Base-by-base conservation (phyloP, 2,888 invertebrate genomes). In the Orthosia cruda region DNA sequence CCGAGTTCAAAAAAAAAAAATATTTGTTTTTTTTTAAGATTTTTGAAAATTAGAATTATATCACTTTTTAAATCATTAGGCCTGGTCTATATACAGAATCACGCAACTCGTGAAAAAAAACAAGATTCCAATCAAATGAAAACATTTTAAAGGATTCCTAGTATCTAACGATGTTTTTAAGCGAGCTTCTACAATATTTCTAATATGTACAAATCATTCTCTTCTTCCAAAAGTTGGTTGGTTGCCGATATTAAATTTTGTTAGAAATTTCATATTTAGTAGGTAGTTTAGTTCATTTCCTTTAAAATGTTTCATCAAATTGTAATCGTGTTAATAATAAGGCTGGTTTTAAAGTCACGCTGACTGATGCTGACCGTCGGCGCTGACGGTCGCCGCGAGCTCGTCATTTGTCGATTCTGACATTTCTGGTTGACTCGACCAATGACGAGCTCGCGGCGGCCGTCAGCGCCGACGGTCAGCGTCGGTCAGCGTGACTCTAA, bases 61-160 rank as follows among this genome's bases (percentile, higher is more conserved):
- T 86, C 77, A 77, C 77, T 73, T 83, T 76, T 58, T 49, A 49
- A 62, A 63, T 58, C 40, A 54, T 78, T 81, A 82, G 73, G 65
- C 79, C 78, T 58, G 66, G 15, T 67, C 62, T 71, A 79, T 78
- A 81, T 67, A 84, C 71, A 83, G 80, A 88, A 80, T 77, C 79
- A 82, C 70, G 68, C 47, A 75, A 80, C 13, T 55, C 3, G 15
- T 62, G 32, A 68, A 67, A 63, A 47, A 40, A 58, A 52, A 65
- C 9, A 23, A 52, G 45, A 58, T 74, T 49, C 59, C 52, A 52
- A 74, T 75, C 12, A 32, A 67, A 70, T 64, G 1, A 23, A 68
- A 75, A 81, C 75, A 84, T 72, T 77, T 73, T 55, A 71, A 84
- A 70, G 67, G 61, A 47, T 68, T 52, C 61, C 0, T 59, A 45